Evolutionary conservation across 2,888 invertebrate species (phyloP).

Genomic region (Neoascia interrupta): DNA sequence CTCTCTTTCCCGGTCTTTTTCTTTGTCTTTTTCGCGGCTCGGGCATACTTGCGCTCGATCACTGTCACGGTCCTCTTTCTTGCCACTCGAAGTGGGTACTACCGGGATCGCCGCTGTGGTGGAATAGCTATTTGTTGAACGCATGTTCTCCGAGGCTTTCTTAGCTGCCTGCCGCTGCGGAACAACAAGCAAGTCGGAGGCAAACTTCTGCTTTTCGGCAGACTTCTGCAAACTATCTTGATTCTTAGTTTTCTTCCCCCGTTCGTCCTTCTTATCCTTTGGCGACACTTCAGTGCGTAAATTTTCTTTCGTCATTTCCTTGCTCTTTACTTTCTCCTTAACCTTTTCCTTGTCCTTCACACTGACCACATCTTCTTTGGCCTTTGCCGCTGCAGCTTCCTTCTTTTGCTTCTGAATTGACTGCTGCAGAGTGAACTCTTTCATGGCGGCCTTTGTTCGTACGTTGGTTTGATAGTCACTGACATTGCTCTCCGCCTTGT

Average conservation of each 20-base stretch:
- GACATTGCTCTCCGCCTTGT: slow-evolving; percentile 83
- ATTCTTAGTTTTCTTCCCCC: slow-evolving; percentile 46
- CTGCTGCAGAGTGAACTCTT: slow-evolving; percentile 85
- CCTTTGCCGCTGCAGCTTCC: slow-evolving; percentile 73
- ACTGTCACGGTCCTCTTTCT: slow-evolving; percentile 50
- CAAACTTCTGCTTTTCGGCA: slow-evolving; percentile 76
- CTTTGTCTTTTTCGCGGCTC: slow-evolving; percentile 64
- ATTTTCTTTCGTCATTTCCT: slow-evolving; percentile 34
- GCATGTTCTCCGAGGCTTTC: slow-evolving; percentile 93
- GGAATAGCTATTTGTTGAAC: slow-evolving; percentile 82
- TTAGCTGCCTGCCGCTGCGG: slow-evolving; percentile 95
- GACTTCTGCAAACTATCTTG: slow-evolving; percentile 31
- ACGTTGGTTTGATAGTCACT: slow-evolving; percentile 85
- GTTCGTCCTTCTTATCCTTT: slow-evolving; percentile 58
- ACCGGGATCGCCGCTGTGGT: slow-evolving; percentile 36
- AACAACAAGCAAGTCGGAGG: slow-evolving; percentile 89
- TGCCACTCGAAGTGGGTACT: slow-evolving; percentile 46
- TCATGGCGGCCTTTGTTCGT: slow-evolving; percentile 91
- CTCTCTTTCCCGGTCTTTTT: slow-evolving; percentile 71
- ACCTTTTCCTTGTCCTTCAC: slow-evolving; percentile 38
- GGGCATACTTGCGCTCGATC: slow-evolving; percentile 57
- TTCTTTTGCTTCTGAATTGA: slow-evolving; percentile 73
- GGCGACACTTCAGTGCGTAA: slow-evolving; percentile 7
- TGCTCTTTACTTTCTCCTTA: slow-evolving; percentile 39
- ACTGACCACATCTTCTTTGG: slow-evolving; percentile 26